Percentiles rank a stretch among this genome's conserved stretches.
phyloP scores from a whole-genome alignment of 2,888 invertebrate genomes.

The Nebria brevicollis region DNA sequence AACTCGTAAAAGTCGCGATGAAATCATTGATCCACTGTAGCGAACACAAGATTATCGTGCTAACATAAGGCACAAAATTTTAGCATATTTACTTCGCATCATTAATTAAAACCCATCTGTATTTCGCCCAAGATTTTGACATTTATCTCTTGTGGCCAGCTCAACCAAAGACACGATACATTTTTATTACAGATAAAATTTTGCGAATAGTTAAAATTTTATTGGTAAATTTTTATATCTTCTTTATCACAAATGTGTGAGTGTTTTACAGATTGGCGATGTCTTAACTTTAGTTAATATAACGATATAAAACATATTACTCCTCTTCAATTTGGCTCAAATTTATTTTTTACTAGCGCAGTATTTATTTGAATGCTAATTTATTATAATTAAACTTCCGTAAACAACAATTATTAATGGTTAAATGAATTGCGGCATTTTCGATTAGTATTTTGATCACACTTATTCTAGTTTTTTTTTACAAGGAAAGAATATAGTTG shows the following conservation, averaged over 20 bases:
- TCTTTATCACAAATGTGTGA: neutral
- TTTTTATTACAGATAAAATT: neutral
- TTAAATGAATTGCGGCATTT: conserved; percentile 15
- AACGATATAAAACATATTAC: neutral
- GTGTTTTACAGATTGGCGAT: conserved; percentile 1
- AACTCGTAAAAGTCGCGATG: neutral
- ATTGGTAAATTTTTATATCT: neutral
- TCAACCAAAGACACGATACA: neutral
- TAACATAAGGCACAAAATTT: neutral
- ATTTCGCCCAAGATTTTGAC: neutral
- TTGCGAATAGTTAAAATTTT: conserved; percentile 8
- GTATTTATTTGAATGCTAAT: neutral
- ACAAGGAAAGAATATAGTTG: conserved; percentile 24
- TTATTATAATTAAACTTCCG: conserved; percentile 17
- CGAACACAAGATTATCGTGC: neutral
- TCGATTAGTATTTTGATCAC: conserved; percentile 23
- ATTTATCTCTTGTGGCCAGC: neutral
- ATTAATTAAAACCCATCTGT: neutral
- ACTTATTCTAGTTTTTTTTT: conserved; percentile 5
- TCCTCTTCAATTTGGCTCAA: neutral
- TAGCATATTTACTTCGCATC: neutral
- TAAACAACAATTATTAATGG: conserved; percentile 12
- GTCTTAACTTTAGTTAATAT: neutral
- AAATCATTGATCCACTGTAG: neutral
- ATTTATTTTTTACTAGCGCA: neutral